Percentiles rank a stretch among this genome's conserved stretches.
phyloP scores from a whole-genome alignment of 2,797 vertebrate genomes.

The Poliocrania exsul region DNA sequence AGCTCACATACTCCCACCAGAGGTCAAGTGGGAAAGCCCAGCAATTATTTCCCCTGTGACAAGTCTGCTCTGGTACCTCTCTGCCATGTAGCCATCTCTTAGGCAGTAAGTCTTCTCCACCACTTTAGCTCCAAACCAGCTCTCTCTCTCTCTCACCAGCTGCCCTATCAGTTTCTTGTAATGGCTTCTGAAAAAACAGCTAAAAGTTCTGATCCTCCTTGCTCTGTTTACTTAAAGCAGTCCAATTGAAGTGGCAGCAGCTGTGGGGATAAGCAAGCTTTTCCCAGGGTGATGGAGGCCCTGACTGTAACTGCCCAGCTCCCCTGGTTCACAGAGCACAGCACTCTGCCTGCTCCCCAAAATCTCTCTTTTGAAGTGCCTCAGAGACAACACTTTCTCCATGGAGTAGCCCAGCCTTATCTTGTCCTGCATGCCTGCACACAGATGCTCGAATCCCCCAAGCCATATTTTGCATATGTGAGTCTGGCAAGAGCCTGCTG shows the following conservation, averaged over 20 bases:
- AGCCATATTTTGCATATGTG: neutral
- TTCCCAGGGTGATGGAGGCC: neutral
- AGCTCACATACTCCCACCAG: constrained; percentile 66
- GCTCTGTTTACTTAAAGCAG: constrained; percentile 83
- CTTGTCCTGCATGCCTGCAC: neutral
- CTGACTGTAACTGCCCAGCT: neutral
- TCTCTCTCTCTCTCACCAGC: constrained; percentile 57
- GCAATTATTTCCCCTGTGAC: constrained; percentile 73
- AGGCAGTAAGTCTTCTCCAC: constrained; percentile 24
- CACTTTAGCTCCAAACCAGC: constrained; percentile 69
- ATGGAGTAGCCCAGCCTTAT: neutral
- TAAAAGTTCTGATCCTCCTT: constrained; percentile 78
- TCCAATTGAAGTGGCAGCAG: constrained; percentile 70
- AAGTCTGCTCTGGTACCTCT: constrained; percentile 70
- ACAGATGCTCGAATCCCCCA: neutral
- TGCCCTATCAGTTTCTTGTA: constrained; percentile 66
- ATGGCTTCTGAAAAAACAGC: constrained; percentile 76
- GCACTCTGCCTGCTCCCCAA: neutral
- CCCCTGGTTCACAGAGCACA: rapidly evolving
- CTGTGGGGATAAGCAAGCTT: neutral
- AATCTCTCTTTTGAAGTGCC: neutral
- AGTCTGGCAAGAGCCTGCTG: neutral
- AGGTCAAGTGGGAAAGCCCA: constrained; percentile 77
- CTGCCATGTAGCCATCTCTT: constrained; percentile 55
- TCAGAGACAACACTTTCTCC: neutral